Base-by-base conservation (phyloP, 2,888 invertebrate species). In the Sinodicranocentrus sp. region DNA sequence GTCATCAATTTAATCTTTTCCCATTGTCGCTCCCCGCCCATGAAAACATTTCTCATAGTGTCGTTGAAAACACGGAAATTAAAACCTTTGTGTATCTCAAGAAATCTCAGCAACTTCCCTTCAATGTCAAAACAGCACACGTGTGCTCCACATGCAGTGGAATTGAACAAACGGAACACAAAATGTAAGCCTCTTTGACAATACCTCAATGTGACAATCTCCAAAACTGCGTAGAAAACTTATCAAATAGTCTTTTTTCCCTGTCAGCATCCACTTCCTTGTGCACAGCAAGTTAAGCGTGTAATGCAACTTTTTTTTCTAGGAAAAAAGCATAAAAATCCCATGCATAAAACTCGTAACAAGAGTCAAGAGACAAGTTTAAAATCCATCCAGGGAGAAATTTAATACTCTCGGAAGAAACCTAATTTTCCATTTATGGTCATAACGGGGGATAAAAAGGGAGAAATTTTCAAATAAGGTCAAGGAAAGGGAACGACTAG, bases 301-400 rank as follows among this genome's bases (percentile, higher is more conserved):
- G 39, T 8, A 8, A 39, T 39, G 39, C 5, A 39, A 39, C 39
- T 13, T 8, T 13, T 39, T n/a, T n/a, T n/a, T n/a, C n/a, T n/a
- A n/a, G n/a, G n/a, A n/a, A n/a, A n/a, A 52, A 52, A 17, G 3
- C 3, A 52, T 5, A 5, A 52, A 52, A 52, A 52, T 52, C 10
- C 3, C 52, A 52, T 17, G 5, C 52, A 52, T 52, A 59, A 59
- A 19, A 59, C 13, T 21, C 2, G 59, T 23, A 70, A 70, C 26
- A 52, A 19, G 70, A 48, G 70, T 44, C 68, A 52, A 28, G 70
- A 54, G 28, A 70, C 17, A 19, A 26, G 19, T 70, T 52, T 65
- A n/a, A 70, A 70, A 70, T 70, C 54, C n/a, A 54, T 70, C 54
- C 70, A 70, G 70, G 70, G 54, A 68, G 23, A 68, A 68, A 70